Percentiles rank a stretch among this genome's conserved stretches.
These are phyloP conservation scores for Podarcis cretensis DNA, from an alignment of 2,113 vertebrate genomes.

Conservation along the genomic window DNA sequence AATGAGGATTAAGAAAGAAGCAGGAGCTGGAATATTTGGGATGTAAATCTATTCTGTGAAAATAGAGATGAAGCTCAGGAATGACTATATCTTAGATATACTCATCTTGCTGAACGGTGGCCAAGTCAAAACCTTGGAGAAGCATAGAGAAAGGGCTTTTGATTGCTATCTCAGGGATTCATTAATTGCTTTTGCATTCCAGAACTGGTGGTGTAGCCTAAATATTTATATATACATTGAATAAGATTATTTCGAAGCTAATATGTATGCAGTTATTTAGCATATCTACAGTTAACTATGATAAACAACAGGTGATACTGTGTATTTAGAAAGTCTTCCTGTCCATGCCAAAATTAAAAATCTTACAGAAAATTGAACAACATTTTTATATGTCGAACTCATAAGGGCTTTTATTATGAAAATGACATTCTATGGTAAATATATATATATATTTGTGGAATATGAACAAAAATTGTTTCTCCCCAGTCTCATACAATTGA, in stretches of 20 bases:
- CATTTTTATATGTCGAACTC: neutral
- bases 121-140: neutral
- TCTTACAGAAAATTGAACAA: slow-evolving; percentile 37
- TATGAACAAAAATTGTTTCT: slow-evolving; percentile 53
- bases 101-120: neutral
- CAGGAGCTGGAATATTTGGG: neutral
- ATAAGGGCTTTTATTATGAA: slow-evolving; percentile 35
- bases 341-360: slow-evolving; percentile 18
- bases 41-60: neutral
- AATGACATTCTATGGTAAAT: slow-evolving; percentile 19
- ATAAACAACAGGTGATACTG: neutral
- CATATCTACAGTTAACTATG: slow-evolving; percentile 35
- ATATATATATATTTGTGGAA: slow-evolving; percentile 43
- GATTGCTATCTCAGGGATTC: slow-evolving; percentile 50
- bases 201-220: slow-evolving; percentile 28
- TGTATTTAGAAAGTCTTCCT: neutral
- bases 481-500: slow-evolving; percentile 59
- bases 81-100: neutral
- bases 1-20: neutral
- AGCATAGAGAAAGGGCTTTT: slow-evolving; percentile 24
- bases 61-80: neutral
- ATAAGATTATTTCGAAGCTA: slow-evolving; percentile 48
- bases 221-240: slow-evolving; percentile 41
- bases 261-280: slow-evolving; percentile 38
- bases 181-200: slow-evolving; percentile 52